Conservation (phyloP, 2,888 invertebrate genomes). For the Asteroscopus sphinx region DNA sequence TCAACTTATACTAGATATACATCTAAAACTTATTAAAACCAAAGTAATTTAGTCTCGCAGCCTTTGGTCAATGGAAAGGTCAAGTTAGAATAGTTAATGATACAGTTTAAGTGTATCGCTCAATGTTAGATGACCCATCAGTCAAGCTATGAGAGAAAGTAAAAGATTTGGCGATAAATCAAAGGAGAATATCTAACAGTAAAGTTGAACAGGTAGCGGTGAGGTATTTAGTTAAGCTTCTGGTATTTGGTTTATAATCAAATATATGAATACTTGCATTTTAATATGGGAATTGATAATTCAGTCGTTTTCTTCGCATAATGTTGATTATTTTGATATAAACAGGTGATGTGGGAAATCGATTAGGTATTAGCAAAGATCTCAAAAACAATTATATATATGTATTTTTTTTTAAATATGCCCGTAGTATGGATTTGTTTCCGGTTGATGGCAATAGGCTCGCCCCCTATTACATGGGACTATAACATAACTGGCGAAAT, state of each 20-base stretch:
- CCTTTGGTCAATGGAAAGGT: neutral
- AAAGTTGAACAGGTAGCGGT: slow-evolving; percentile 17
- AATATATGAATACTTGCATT: slow-evolving; percentile 35
- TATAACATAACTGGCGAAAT: too few relatives aligned
- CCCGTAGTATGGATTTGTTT: too few relatives aligned
- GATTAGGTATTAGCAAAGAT: too few relatives aligned
- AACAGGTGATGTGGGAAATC: neutral
- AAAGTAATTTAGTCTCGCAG: slow-evolving; percentile 4
- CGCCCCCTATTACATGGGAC: too few relatives aligned
- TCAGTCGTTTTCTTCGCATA: neutral
- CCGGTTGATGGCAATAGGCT: too few relatives aligned
- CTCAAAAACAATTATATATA: too few relatives aligned
- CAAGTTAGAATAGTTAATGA: neutral
- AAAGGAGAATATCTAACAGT: slow-evolving; percentile 26
- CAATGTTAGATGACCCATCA: slow-evolving; percentile 9
- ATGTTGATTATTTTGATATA: too few relatives aligned
- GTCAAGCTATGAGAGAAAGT: slow-evolving; percentile 22
- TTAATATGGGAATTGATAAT: slow-evolving; percentile 22
- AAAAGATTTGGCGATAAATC: slow-evolving; percentile 19
- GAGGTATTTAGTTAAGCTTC: slow-evolving; percentile 36
- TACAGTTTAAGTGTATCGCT: fast-evolving
- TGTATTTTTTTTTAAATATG: too few relatives aligned
- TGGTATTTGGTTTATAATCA: slow-evolving; percentile 36
- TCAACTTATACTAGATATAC: neutral
- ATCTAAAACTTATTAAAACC: neutral